Base-by-base conservation (phyloP, 1,140 invertebrate species). In the Helicorthomorpha holstii region DNA sequence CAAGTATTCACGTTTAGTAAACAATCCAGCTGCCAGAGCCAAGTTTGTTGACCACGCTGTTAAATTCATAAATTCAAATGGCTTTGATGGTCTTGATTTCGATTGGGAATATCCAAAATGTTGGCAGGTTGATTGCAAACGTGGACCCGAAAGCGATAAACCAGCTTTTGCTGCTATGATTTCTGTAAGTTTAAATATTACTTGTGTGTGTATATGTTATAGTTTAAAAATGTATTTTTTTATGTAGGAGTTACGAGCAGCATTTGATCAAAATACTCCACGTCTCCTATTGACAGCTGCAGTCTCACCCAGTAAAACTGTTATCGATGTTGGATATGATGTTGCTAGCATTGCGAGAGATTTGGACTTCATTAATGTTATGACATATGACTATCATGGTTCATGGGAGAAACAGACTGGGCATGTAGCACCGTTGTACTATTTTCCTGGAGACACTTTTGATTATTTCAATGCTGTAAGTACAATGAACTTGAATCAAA, bases 61-160 rank as follows among this genome's bases (percentile, higher is more conserved):
- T 0, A 69, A 74, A 16, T 88, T 85, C 58, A 61, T 93, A 3
- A 71, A 76, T 14, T 72, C 75, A 49, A 71, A 86, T 55, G 77
- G 79, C 27, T 91, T 93, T 60, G 73, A 80, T 52, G 88, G 88
- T 19, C 63, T 93, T 0, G 85, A 88, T 55, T 58, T 92, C 2
- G 87, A 91, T 57, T 93, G 88, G 88, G 87, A 88, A 61, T 92
- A 90, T 64, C 88, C 87, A 0, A 80, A 81, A 44, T 93, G 88
- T 57, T 90, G 86, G 86, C 85, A 91, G 57, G 86, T 82, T 59
- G 80, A 89, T 60, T 93, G 87, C 62, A 78, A 77, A 19, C 82
- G 80, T 54, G 86, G 86, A 4, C 79, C 83, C 0, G 69, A 71
- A 0, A 75, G 75, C 1, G 88, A 93, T 60, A 82, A 76, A 61